phyloP scores from a whole-genome alignment of 1,140 invertebrate genomes.

The Scaptodrosophila lebanonensis region DNA sequence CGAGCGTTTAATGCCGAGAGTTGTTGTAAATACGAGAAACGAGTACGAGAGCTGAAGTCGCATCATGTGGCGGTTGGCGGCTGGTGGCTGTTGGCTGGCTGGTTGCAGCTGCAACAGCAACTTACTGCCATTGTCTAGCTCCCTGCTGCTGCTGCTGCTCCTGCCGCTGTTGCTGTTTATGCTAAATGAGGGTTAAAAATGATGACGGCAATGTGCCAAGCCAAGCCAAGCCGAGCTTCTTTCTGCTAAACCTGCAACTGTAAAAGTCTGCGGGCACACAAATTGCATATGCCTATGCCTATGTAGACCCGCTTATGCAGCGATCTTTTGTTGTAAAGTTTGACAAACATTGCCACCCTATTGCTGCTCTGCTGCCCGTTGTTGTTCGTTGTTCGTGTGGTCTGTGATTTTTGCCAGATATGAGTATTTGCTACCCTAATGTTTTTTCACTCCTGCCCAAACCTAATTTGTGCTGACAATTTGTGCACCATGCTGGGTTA shows the following conservation, averaged over 20 bases:
- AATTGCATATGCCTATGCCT: too few relatives aligned
- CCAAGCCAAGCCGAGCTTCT: conserved; percentile 11
- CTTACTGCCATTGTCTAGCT: conserved; percentile 40
- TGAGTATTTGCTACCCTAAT: too few relatives aligned
- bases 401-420: conserved; percentile 15
- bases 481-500: conserved; percentile 43
- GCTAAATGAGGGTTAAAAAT: conserved; percentile 67
- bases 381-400: conserved; percentile 19
- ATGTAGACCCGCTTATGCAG: conserved; percentile 34
- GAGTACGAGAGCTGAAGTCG: conserved; percentile 30
- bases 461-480: conserved; percentile 40
- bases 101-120: conserved; percentile 28
- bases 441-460: too few relatives aligned
- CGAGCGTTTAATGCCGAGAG: conserved; percentile 59
- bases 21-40: conserved; percentile 23
- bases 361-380: neutral
- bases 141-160: conserved; percentile 12
- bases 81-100: too few relatives aligned
- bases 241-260: conserved; percentile 14
- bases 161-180: conserved; percentile 55
- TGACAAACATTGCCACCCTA: conserved; percentile 59
- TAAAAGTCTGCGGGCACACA: conserved; percentile 36
- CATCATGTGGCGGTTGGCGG: conserved; percentile 16
- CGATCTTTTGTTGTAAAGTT: conserved; percentile 50
- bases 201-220: conserved; percentile 33